Evolutionary conservation across 1,140 invertebrate species (phyloP), one percentile per base, ranked within the genome.

Genomic region (Drosophila cardini): DNA sequence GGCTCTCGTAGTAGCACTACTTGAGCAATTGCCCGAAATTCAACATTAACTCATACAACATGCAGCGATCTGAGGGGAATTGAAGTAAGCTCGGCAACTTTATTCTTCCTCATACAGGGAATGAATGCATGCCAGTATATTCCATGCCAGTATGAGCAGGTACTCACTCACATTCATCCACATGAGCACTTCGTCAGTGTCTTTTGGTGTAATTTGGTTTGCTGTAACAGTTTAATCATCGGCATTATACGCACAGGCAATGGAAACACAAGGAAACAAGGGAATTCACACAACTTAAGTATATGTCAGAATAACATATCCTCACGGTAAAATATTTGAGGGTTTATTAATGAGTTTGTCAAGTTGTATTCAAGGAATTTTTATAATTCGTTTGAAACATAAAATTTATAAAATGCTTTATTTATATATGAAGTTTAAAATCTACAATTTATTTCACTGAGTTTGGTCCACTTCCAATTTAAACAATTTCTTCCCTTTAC

Each of bases 201-300:
- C 83, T 87, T 86, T 77, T 64, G 78, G 32, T 43, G 72, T 70
- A 87, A 69, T 71, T 87, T 73, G 79, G 83, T 86, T 87, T 73
- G 76, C 76, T 72, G 72, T 76, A 76, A 76, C 83, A 86, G 83
- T 79, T 86, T 86, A 86, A 87, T 86, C 83, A 86, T 82, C 64
- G 69, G 76, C 79, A 87, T 87, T 87, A 82, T 76, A 79, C 68
- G 71, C 76, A 73, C 64, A 65, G 52, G 53, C 65, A 53, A 50
- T 50, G 45, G 46, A 48, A 21, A 67, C 16, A 57, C 9, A 8
- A 42, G 16, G 6, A 6, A 30, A 10, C 2, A 8, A 32, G 8
- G 1, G 13, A 32, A 10, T 62, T 43, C 58, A 48, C 38, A 30
- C 21, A 26, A 34, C 21, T 36, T 56, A 21, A 70, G 46, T 45